These are phyloP conservation scores for Dicerorhinus sumatrensis DNA, from an alignment of 2,113 vertebrate genomes.

Conservation along the genomic window DNA sequence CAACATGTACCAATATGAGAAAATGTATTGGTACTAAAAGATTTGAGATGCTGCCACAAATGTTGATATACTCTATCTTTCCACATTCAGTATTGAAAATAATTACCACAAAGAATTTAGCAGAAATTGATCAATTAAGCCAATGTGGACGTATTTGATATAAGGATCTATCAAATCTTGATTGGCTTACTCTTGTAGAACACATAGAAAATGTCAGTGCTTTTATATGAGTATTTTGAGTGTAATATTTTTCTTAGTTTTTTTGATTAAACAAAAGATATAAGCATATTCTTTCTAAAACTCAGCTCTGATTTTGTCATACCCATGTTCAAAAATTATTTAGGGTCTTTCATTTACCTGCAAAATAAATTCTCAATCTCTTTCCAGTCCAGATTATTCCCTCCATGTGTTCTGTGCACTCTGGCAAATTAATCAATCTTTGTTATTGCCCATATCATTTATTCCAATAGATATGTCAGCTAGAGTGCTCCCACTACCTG, in stretches of 20 bases:
- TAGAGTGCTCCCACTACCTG: not conserved
- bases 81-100: not conserved
- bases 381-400: not conserved
- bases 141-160: not conserved
- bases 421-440: constrained; percentile 1
- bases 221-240: not conserved
- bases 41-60: not conserved
- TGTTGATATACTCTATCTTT: not conserved
- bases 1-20: not conserved
- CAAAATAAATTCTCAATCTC: not conserved
- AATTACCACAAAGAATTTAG: not conserved
- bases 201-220: not conserved
- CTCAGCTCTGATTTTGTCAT: not conserved
- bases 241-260: not conserved
- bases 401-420: not conserved
- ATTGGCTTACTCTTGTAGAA: not conserved
- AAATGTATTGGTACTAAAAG: not conserved
- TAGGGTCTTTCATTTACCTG: not conserved
- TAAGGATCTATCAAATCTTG: constrained; percentile 4
- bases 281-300: not conserved
- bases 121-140: not conserved
- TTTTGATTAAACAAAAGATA: not conserved
- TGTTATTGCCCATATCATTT: not conserved
- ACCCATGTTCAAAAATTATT: not conserved
- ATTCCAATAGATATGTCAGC: not conserved